Conservation (phyloP, 2,113 vertebrate genomes). For the Phylloscopus whistleri region DNA sequence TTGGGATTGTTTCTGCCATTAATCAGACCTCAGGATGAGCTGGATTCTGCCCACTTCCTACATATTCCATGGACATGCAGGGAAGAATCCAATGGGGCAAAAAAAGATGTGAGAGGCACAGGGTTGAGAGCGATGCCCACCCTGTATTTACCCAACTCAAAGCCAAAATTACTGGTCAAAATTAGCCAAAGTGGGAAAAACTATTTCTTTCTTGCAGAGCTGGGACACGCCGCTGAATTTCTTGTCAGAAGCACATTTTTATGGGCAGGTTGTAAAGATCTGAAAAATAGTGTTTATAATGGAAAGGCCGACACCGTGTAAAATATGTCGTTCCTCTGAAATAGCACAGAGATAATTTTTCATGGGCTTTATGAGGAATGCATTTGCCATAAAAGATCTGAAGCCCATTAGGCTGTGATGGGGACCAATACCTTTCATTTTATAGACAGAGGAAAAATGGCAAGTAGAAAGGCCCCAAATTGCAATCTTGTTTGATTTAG, state of each 20-base stretch:
- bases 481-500: not conserved
- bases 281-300: slow-evolving; percentile 2
- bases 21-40: not conserved
- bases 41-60: not conserved
- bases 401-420: not conserved
- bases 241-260: not conserved
- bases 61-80: not conserved
- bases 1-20: not conserved
- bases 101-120: not conserved
- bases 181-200: not conserved
- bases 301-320: not conserved
- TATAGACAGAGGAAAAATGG: not conserved
- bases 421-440: not conserved
- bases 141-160: not conserved
- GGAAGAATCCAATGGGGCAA: rapidly evolving
- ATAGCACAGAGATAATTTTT: slow-evolving; percentile 5
- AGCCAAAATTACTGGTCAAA: not conserved
- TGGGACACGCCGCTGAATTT: not conserved
- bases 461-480: not conserved
- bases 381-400: not conserved
- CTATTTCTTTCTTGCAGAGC: not conserved
- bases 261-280: not conserved
- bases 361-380: not conserved
- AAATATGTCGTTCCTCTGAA: not conserved
- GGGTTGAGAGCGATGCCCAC: not conserved